Base-by-base conservation (phyloP, 1,140 invertebrate species). In the Chymomyza costata region DNA sequence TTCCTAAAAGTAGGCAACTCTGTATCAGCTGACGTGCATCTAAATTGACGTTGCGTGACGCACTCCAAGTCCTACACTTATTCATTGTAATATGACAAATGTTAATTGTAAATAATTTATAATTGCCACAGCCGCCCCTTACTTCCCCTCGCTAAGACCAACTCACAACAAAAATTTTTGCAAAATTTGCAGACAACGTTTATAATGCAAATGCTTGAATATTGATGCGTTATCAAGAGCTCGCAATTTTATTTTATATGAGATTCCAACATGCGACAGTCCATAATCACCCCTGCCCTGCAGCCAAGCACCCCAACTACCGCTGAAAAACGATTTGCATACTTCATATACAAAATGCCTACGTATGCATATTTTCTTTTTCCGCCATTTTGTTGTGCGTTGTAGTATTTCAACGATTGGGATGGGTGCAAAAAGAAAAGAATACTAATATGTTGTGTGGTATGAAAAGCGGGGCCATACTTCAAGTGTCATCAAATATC, bases 321-420 rank as follows among this genome's bases (percentile, higher is more conserved):
- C n/a, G 51, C 48, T 59, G 59, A 64, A 76, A n/a, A 78, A 71
- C 71, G 71, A 71, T 76, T 76, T 76, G 64, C 71, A 76, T 76
- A 76, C 48, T 78, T 57, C 67, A 64, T n/a, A n/a, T n/a, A n/a
- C 54, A 57, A 63, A 78, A 70, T 60, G 71, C 71, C 71, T 78
- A 71, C 58, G 65, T 70, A 52, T 65, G 70, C 70, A 46, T n/a
- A n/a, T 49, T 69, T 62, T 55, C 48, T 37, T 57, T 65, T 55
- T 38, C 21, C 15, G 19, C 15, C 40, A 30, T 6, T 28, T 10
- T 6, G 13, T 45, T n/a, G 13, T 18, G 16, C 19, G 44, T n/a
- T n/a, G n/a, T n/a, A 8, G 21, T 5, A 25, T 32, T 49, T 43
- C 50, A 45, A 45, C 55, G 45, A 61, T 56, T 50, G 44, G 51